These are phyloP conservation scores for Crocallis elinguaria DNA, from an alignment of 2,888 invertebrate genomes.

Conservation along the genomic window DNA sequence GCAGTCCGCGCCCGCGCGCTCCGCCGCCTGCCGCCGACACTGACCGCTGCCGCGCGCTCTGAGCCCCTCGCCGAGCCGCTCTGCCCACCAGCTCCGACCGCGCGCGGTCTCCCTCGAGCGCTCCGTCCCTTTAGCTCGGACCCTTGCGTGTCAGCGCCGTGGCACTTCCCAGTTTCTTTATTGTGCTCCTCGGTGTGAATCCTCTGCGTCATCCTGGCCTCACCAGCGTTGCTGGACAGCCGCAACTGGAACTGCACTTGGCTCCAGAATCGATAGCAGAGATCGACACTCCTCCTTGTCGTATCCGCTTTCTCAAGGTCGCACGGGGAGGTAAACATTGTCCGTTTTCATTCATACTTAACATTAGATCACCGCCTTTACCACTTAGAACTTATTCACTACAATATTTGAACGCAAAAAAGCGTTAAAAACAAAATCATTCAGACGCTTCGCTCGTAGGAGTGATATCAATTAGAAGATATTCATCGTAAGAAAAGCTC, in stretches of 20 bases:
- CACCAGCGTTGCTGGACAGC: conserved; percentile 49
- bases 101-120: conserved; percentile 36
- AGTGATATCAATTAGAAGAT: conserved; percentile 14
- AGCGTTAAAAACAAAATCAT: conserved; percentile 3
- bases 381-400: background rate
- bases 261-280: conserved; percentile 57
- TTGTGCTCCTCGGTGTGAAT: conserved; percentile 46
- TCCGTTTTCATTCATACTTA: conserved; percentile 59
- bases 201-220: conserved; percentile 46
- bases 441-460: conserved; percentile 7
- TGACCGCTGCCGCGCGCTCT: conserved; percentile 19
- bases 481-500: conserved; percentile 26
- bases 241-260: conserved; percentile 51
- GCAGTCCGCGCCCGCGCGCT: conserved; percentile 63
- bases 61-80: conserved; percentile 21
- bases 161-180: conserved; percentile 20
- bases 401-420: conserved; percentile 26
- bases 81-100: conserved; percentile 39
- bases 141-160: conserved; percentile 1
- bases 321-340: conserved; percentile 68
- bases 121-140: background rate
- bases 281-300: conserved; percentile 44
- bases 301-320: conserved; percentile 64
- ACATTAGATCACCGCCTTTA: conserved; percentile 15
- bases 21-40: conserved; percentile 39